Base-by-base conservation (phyloP, 1,140 invertebrate species). In the Lasioglossum albipes region DNA sequence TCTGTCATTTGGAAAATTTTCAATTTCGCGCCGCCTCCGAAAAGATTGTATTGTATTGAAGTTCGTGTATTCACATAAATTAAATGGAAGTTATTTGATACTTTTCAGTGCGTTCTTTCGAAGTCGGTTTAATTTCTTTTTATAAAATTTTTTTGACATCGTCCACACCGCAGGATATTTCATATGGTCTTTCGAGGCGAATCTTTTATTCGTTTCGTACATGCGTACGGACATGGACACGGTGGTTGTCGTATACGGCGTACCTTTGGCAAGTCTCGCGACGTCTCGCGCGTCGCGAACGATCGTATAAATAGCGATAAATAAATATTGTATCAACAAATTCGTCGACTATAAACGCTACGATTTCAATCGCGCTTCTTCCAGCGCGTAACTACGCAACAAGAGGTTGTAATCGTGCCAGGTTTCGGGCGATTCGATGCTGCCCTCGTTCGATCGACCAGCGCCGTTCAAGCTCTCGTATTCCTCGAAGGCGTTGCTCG, bases 301-400 rank as follows among this genome's bases (percentile, higher is more conserved):
- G 52, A 16, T 49, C 45, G 0, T 54, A 54, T 7, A 49, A 49
- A 27, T 27, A 65, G 27, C 52, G 16, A 36, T 64, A 64, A 64
- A 64, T 64, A 64, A 18, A 20, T 54, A 6, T 54, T 16, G 18
- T 7, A 7, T 6, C 12, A 10, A 59, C 20, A 27, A 54, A n/a
- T 10, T 49, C 45, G 45, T 49, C 13, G 45, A 49, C 9, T 10
- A 12, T 2, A 49, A 16, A 54, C 49, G 62, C 27, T 59, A 59
- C 9, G 49, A 57, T 13, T 66, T 73, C 7, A 6, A 3, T 3
- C 0, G 65, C n/a, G 65, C 81, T 66, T 91, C 91, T 71, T 92
- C 91, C 9, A 78, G 54, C 7, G 87, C 59, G 52, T 91, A 92
- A 69, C 69, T 88, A 41, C 86, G 90, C 71, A 92, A 87, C 31